A percentile compares a stretch with the other conserved stretches of the same genome.
phyloP scores from a whole-genome alignment of 2,888 invertebrate genomes.

The Eilema depressum region DNA sequence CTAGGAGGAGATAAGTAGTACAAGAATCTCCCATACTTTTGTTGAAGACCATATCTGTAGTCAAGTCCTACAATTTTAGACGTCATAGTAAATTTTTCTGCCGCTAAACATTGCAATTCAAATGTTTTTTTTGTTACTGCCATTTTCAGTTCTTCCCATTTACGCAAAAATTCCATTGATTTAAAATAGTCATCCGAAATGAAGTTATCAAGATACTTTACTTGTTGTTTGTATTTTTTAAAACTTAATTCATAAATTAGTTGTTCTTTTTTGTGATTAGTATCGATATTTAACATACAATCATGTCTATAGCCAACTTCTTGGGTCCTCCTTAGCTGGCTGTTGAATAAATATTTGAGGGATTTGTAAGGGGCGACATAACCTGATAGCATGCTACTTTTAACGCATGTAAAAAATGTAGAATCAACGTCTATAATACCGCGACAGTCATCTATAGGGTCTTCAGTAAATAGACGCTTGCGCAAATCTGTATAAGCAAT shows the following conservation, averaged over 20 bases:
- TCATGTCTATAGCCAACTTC: conserved; percentile 80
- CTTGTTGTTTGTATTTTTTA: conserved; percentile 82
- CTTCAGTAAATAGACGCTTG: conserved; percentile 57
- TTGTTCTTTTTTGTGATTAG: conserved; percentile 84
- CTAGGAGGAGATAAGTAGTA: conserved; percentile 88
- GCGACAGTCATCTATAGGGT: conserved; percentile 57
- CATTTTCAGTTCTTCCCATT: conserved; percentile 80
- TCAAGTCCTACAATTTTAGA: conserved; percentile 87
- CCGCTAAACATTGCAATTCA: conserved; percentile 78
- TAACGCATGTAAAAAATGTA: conserved; percentile 63
- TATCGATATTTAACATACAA: conserved; percentile 83
- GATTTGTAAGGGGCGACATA: conserved; percentile 66
- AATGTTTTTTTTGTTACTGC: conserved; percentile 75
- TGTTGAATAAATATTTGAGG: conserved; percentile 58
- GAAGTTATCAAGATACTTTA: conserved; percentile 87
- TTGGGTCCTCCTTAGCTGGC: conserved; percentile 59
- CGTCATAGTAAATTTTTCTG: conserved; percentile 67
- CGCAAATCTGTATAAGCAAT: conserved; percentile 59
- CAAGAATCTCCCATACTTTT: conserved; percentile 90
- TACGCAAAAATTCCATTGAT: conserved; percentile 85
- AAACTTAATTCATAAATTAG: conserved; percentile 78
- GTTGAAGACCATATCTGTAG: conserved; percentile 88
- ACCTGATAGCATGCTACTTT: conserved; percentile 53
- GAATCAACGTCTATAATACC: conserved; percentile 67
- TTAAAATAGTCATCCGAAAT: conserved; percentile 87